Conservation (phyloP, 2,888 invertebrate genomes). For the Diploptera punctata region DNA sequence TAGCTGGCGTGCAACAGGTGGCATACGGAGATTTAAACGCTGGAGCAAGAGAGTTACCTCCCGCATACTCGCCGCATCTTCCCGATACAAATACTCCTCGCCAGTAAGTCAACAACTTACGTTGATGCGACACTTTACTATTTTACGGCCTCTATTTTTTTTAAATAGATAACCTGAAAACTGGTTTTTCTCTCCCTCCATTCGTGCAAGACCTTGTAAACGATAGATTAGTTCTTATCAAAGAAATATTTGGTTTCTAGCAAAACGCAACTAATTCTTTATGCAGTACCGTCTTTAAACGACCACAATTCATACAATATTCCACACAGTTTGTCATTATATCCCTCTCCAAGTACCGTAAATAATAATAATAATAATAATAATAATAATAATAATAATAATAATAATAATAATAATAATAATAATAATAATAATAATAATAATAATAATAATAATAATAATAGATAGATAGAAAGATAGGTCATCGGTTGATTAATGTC, state of each 20-base stretch:
- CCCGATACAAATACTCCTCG: not conserved
- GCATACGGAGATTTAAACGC: constrained; percentile 22
- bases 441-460: not conserved
- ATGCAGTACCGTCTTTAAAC: not conserved
- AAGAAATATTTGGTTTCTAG: not conserved
- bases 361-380: not conserved
- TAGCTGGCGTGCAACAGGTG: constrained; percentile 16
- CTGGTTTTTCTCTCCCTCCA: not conserved
- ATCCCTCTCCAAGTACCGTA: not conserved
- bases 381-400: not conserved
- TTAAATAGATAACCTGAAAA: not conserved
- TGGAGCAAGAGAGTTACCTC: not conserved
- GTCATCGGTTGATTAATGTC: too few species aligned
- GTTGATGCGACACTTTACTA: too few species aligned
- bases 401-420: not conserved
- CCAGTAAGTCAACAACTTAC: not conserved
- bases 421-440: not conserved
- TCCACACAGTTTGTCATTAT: not conserved
- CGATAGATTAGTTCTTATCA: not conserved
- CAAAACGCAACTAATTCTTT: not conserved
- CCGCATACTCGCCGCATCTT: not conserved
- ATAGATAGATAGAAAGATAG: too few species aligned
- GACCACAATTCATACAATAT: not conserved
- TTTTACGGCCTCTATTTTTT: not conserved
- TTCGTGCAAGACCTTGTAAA: not conserved